Percentiles rank a stretch among this genome's conserved stretches.
These are phyloP conservation scores for Phoeniculus purpureus DNA, from an alignment of 2,797 vertebrate species.

Conservation along the genomic window DNA sequence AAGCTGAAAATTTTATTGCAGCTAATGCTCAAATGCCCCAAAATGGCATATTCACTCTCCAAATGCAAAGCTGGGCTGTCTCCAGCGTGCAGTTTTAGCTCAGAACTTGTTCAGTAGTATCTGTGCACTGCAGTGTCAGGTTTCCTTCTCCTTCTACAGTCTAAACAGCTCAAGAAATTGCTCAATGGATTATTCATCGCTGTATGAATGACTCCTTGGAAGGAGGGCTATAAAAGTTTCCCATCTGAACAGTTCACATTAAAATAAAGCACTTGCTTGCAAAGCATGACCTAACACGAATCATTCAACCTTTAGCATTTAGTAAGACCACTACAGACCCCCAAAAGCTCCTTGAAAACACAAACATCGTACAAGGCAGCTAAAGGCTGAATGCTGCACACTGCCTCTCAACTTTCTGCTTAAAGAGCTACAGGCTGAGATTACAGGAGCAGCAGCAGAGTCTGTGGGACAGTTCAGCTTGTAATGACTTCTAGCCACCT, in stretches of 20 bases:
- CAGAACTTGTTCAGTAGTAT: not conserved
- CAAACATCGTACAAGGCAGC: not conserved
- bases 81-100: not conserved
- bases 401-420: not conserved
- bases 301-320: not conserved
- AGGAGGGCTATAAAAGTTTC: not conserved
- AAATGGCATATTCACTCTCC: not conserved
- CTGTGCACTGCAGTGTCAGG: not conserved
- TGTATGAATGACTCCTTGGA: slow-evolving; percentile 11
- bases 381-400: not conserved
- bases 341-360: not conserved
- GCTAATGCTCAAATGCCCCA: not conserved
- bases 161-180: slow-evolving; percentile 25
- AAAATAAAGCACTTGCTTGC: slow-evolving; percentile 1
- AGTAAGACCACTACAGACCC: not conserved
- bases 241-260: slow-evolving; percentile 6
- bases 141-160: not conserved
- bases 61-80: not conserved
- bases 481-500: not conserved
- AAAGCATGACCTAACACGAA: not conserved
- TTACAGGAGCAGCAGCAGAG: not conserved
- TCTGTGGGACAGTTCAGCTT: not conserved
- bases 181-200: slow-evolving; percentile 29
- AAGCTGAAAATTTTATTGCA: not conserved
- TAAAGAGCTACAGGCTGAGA: not conserved